Percentiles rank a stretch among this genome's conserved stretches.
These are phyloP conservation scores for Paraescarpia echinospica DNA, from an alignment of 1,140 invertebrate genomes.

Conservation along the genomic window DNA sequence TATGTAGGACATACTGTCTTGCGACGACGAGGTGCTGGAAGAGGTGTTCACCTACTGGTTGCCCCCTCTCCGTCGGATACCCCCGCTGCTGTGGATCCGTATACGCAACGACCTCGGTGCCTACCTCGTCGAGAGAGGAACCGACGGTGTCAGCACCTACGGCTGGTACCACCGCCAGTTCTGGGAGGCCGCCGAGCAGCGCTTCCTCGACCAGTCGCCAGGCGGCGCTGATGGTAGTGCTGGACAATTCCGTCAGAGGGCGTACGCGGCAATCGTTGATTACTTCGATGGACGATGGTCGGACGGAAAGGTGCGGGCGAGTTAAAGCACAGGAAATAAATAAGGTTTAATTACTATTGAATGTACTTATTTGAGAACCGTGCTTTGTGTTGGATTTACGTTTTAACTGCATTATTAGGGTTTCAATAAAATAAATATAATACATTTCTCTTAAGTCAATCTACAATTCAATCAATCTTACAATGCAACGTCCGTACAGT, in stretches of 20 bases:
- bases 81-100: conserved; percentile 28
- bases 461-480: no score
- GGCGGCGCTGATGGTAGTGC: neutral
- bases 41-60: conserved; percentile 29
- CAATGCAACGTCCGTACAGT: no score
- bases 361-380: no score
- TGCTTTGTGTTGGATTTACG: no score
- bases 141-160: conserved; percentile 20
- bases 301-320: neutral
- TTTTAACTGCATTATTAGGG: no score
- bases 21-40: conserved; percentile 30
- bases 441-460: no score
- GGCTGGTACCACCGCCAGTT: conserved; percentile 24
- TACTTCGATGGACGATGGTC: conserved; percentile 16
- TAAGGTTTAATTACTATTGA: no score
- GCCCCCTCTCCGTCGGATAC: conserved; percentile 28
- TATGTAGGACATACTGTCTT: conserved; percentile 25
- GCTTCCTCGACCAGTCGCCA: conserved; percentile 7
- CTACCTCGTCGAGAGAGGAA: conserved; percentile 20
- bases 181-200: conserved; percentile 20
- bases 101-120: conserved; percentile 33
- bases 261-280: conserved; percentile 7
- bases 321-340: neutral
- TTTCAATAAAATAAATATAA: no score
- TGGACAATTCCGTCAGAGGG: neutral